phyloP scores from a whole-genome alignment of 1,140 invertebrate species.

The Cephus cinctus region DNA sequence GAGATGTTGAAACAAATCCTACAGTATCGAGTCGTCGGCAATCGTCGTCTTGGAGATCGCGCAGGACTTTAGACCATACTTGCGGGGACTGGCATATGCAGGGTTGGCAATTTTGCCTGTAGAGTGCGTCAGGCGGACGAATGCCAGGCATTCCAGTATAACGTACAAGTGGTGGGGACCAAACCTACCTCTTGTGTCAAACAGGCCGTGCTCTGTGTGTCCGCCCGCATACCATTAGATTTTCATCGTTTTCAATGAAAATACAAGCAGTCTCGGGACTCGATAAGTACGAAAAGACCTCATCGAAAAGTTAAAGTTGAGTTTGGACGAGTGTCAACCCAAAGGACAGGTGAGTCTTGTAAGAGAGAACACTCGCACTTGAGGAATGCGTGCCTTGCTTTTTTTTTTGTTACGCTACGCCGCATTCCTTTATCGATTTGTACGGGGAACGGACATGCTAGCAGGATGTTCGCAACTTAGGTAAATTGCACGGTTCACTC shows the following conservation, averaged over 20 bases:
- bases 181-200: constrained; percentile 44
- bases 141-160: constrained; percentile 50
- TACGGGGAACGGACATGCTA: constrained; percentile 11
- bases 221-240: constrained; percentile 47
- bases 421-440: constrained; percentile 55
- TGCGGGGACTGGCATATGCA: constrained; percentile 12
- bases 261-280: constrained; percentile 22
- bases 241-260: constrained; percentile 46
- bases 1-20: too few relatives aligned
- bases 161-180: constrained; percentile 25
- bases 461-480: background rate
- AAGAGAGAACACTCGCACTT: constrained; percentile 11
- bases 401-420: constrained; percentile 42
- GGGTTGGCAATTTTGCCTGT: constrained; percentile 38
- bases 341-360: constrained; percentile 21
- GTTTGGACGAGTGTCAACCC: constrained; percentile 18
- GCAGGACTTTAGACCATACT: constrained; percentile 10
- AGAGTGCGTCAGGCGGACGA: constrained; percentile 30
- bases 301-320: constrained; percentile 3
- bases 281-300: constrained; percentile 12
- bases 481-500: background rate
- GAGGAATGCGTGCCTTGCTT: constrained; percentile 28
- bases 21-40: too few relatives aligned
- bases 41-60: background rate
- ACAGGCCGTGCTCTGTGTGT: constrained; percentile 41